Percentiles rank a stretch among this genome's conserved stretches.
phyloP scores from a whole-genome alignment of 2,888 invertebrate genomes.

The Caenorhabditis zanzibari region DNA sequence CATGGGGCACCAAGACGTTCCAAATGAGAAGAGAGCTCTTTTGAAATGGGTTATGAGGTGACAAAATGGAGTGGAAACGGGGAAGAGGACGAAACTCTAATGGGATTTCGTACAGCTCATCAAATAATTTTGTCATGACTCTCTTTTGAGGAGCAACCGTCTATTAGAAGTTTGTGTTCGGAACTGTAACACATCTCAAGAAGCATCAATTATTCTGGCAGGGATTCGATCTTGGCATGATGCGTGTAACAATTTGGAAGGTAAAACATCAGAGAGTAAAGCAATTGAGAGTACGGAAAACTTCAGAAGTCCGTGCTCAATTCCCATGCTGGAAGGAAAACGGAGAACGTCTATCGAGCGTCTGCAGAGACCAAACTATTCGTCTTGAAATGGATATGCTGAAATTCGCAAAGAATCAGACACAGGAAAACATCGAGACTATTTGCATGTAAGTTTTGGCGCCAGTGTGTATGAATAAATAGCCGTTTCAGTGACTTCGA shows the following conservation, averaged over 20 bases:
- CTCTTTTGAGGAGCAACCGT: conserved; percentile 65
- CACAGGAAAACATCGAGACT: conserved; percentile 66
- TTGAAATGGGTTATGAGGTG: conserved; percentile 38
- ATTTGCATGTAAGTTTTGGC: conserved; percentile 66
- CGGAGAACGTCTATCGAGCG: conserved; percentile 65
- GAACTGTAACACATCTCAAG: conserved; percentile 70
- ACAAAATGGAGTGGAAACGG: conserved; percentile 6
- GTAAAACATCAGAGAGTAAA: not conserved
- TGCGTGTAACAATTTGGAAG: conserved; percentile 64
- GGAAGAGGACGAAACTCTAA: not conserved
- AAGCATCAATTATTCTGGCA: conserved; percentile 69
- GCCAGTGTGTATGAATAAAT: not conserved
- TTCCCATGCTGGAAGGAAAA: conserved; percentile 74
- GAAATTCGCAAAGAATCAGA: conserved; percentile 68
- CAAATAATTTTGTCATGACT: not conserved
- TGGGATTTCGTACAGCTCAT: conserved; percentile 48
- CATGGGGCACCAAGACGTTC: conserved; percentile 34
- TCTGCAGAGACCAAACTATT: conserved; percentile 65
- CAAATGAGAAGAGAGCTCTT: conserved; percentile 36
- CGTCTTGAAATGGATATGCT: conserved; percentile 62
- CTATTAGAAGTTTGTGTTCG: conserved; percentile 65
- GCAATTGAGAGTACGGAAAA: not conserved
- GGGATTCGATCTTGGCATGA: conserved; percentile 68
- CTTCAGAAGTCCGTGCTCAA: conserved; percentile 70
- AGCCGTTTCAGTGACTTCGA: conserved; percentile 61